Conservation (phyloP, 2,888 invertebrate species). For the Cerastis rubricosa region DNA sequence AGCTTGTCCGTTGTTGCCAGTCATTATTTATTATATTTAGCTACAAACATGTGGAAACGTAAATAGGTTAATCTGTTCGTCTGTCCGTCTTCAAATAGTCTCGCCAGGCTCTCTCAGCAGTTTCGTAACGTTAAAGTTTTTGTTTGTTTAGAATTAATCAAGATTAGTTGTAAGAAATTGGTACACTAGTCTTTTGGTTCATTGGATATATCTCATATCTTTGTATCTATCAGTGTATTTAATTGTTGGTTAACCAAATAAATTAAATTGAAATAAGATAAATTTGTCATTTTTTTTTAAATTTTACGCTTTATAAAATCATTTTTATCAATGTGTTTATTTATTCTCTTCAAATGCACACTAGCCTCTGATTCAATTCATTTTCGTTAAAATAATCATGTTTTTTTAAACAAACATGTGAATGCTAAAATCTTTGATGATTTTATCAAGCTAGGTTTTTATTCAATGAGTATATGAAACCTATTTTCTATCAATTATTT, state of each 20-base stretch:
- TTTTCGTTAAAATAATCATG: background rate
- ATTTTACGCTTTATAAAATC: too few species aligned
- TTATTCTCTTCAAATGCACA: background rate
- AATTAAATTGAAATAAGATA: too few species aligned
- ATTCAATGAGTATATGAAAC: background rate
- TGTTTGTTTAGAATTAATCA: background rate
- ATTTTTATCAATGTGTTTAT: too few species aligned
- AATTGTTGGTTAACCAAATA: too few species aligned
- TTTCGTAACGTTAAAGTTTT: slow-evolving; percentile 44
- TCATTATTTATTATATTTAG: slow-evolving; percentile 67
- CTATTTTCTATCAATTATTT: background rate
- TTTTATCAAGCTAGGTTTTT: too few species aligned
- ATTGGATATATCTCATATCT: too few species aligned
- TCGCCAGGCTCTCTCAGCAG: slow-evolving; percentile 30
- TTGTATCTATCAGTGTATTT: too few species aligned
- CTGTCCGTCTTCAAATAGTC: slow-evolving; percentile 68
- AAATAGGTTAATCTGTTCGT: slow-evolving; percentile 76
- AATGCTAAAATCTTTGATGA: background rate
- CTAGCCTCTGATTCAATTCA: background rate
- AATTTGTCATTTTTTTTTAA: too few species aligned
- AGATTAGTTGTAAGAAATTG: background rate
- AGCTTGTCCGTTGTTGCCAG: slow-evolving; percentile 42
- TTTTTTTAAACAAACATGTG: background rate
- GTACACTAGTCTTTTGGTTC: too few species aligned
- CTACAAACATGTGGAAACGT: slow-evolving; percentile 57